phyloP scores from a whole-genome alignment of 2,797 vertebrate species.

The Chiloscyllium punctatum region DNA sequence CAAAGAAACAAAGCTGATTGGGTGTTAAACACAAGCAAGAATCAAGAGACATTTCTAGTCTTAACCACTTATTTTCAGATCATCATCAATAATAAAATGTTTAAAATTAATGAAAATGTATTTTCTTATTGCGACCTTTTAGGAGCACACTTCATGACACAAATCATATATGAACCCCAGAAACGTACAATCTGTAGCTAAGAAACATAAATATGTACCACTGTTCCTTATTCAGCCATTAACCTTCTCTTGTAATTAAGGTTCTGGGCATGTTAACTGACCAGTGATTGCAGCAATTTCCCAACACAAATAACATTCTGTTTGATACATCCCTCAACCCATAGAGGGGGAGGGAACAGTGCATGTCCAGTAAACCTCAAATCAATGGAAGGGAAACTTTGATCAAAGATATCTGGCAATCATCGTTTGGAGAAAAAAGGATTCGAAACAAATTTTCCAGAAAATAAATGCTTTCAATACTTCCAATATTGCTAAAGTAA shows the following conservation, averaged over 20 bases:
- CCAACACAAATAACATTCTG: background rate
- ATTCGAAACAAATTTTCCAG: background rate
- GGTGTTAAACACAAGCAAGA: background rate
- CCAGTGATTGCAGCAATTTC: background rate
- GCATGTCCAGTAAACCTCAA: background rate
- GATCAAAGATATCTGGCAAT: background rate
- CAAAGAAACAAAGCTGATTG: background rate
- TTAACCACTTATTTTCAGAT: background rate
- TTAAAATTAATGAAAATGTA: background rate
- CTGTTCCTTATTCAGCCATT: background rate
- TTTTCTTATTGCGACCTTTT: background rate
- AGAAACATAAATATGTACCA: background rate
- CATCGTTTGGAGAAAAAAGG: background rate
- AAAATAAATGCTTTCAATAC: background rate
- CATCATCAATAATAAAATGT: background rate
- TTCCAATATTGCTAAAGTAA: background rate
- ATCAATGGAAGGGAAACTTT: background rate
- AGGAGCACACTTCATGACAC: background rate
- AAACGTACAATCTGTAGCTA: constrained; percentile 1
- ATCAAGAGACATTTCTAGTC: background rate
- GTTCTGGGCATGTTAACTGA: background rate
- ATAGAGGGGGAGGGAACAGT: background rate
- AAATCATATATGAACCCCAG: background rate
- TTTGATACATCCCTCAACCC: background rate
- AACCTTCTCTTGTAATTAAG: background rate